phyloP scores from a whole-genome alignment of 1,140 invertebrate genomes.

The Trichonephila clavata region DNA sequence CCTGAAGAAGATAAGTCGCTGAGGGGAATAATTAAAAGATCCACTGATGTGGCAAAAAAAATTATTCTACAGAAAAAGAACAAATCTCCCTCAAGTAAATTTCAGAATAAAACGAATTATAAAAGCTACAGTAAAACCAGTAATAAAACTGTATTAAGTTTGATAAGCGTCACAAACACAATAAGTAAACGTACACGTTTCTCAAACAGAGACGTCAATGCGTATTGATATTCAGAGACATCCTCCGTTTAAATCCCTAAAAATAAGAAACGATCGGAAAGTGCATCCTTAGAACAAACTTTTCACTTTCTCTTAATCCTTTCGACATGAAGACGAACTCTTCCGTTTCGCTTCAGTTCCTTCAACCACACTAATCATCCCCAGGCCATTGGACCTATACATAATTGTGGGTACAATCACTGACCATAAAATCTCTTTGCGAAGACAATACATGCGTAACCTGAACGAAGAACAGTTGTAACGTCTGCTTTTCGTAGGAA shows the following conservation, averaged over 20 bases:
- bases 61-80: too few relatives aligned
- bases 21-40: too few relatives aligned
- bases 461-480: constrained; percentile 23
- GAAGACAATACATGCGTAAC: constrained; percentile 69
- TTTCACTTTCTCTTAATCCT: constrained; percentile 20
- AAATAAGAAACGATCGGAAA: not conserved
- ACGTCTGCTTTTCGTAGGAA: not conserved
- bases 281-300: not conserved
- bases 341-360: constrained; percentile 65
- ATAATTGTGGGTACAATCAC: constrained; percentile 67
- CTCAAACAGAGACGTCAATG: too few relatives aligned
- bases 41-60: too few relatives aligned
- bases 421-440: constrained; percentile 64
- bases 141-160: too few relatives aligned
- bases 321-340: not conserved
- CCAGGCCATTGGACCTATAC: constrained; percentile 54
- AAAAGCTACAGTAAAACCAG: too few relatives aligned
- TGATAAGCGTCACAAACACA: too few relatives aligned
- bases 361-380: not conserved
- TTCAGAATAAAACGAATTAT: too few relatives aligned
- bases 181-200: too few relatives aligned
- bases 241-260: not conserved
- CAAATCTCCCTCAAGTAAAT: too few relatives aligned
- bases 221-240: too few relatives aligned
- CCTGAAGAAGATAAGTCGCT: too few relatives aligned